These are phyloP conservation scores for Fabriciana adippe DNA, from an alignment of 2,888 invertebrate genomes.

Conservation along the genomic window DNA sequence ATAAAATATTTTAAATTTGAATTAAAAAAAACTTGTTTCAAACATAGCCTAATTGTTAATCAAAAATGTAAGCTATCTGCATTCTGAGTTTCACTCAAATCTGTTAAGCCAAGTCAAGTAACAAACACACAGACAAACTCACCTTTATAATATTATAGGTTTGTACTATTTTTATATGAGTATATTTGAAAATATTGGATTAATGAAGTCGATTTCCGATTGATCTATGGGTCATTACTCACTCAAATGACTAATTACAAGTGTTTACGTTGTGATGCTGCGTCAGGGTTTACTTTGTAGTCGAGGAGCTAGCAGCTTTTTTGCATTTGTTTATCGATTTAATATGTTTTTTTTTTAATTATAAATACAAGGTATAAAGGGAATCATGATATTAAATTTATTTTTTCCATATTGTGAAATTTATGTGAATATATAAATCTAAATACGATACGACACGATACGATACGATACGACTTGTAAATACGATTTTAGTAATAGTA, in stretches of 20 bases:
- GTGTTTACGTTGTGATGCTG: slow-evolving; percentile 29
- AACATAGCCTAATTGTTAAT: background rate
- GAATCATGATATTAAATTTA: no score
- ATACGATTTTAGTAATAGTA: no score
- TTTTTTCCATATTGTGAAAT: no score
- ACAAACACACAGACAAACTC: background rate
- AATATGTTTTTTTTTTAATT: background rate
- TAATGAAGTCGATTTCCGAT: slow-evolving; percentile 15
- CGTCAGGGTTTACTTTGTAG: slow-evolving; percentile 31
- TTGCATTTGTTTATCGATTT: background rate
- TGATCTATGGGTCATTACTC: slow-evolving; percentile 41
- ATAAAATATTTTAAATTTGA: no score
- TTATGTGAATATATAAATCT: no score
- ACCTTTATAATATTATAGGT: background rate
- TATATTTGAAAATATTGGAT: background rate
- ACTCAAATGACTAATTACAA: slow-evolving; percentile 40
- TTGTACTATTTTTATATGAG: background rate
- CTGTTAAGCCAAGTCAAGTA: no score
- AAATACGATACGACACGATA: no score
- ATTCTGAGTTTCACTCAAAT: no score
- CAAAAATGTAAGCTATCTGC: no score
- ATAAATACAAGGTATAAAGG: no score
- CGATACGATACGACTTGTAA: no score
- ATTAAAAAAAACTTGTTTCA: no score
- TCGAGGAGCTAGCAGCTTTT: slow-evolving; percentile 12